phyloP scores from a whole-genome alignment of 1,140 invertebrate genomes.

The Centruroides sculpturatus region DNA sequence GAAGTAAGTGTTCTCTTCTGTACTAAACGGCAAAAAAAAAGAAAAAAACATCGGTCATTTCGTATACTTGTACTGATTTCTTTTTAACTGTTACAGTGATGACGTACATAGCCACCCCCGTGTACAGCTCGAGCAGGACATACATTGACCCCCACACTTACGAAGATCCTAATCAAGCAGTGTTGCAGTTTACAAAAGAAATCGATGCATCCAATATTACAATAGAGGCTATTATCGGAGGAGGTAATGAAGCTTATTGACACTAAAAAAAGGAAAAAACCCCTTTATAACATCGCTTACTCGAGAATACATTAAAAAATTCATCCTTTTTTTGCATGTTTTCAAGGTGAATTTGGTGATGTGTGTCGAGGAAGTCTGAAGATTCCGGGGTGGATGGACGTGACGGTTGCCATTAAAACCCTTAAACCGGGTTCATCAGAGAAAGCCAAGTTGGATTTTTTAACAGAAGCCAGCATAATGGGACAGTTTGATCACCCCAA shows the following conservation, averaged over 20 bases:
- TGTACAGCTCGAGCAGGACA: conserved; percentile 48
- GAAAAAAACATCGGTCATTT: too few species aligned
- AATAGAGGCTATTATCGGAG: conserved; percentile 93
- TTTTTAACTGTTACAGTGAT: conserved; percentile 51
- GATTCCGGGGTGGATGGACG: conserved; percentile 58
- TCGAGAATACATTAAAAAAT: too few species aligned
- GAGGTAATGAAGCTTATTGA: conserved; percentile 22
- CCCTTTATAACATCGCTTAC: too few species aligned
- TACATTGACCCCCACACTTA: conserved; percentile 97
- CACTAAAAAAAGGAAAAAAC: too few species aligned
- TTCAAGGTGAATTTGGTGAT: conserved; percentile 82
- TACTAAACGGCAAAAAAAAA: too few species aligned
- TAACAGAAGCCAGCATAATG: conserved; percentile 94
- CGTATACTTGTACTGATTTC: too few species aligned
- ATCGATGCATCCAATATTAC: conserved; percentile 94
- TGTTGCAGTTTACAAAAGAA: conserved; percentile 88
- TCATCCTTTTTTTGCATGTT: too few species aligned
- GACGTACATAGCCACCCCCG: conserved; percentile 81
- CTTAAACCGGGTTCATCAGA: conserved; percentile 88
- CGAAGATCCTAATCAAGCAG: conserved; percentile 96
- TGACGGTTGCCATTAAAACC: conserved; percentile 77
- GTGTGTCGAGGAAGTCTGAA: conserved; percentile 88
- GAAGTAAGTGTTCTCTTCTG: too few species aligned
- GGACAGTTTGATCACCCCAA: conserved; percentile 99
- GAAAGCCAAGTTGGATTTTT: conserved; percentile 87